Evolutionary conservation across 2,888 invertebrate genomes (phyloP).

Genomic region (Pandemis corylana): DNA sequence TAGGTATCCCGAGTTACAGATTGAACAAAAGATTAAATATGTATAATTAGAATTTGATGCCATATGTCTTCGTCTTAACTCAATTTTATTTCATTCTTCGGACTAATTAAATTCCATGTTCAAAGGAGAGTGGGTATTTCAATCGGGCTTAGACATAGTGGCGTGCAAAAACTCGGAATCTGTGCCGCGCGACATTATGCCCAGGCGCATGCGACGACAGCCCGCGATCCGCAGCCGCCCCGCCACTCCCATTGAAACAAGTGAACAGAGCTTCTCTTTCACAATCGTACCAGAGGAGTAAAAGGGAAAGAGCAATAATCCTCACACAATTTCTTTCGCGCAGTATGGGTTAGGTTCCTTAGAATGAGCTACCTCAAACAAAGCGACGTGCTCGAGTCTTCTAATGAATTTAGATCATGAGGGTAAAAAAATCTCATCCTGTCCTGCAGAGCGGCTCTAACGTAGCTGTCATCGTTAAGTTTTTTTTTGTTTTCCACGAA

Average conservation of each 20-base stretch:
- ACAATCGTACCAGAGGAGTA: not conserved
- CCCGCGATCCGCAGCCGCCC: conserved; percentile 42
- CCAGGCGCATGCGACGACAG: conserved; percentile 57
- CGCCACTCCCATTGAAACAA: not conserved
- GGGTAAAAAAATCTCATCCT: conserved; percentile 62
- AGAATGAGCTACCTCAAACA: conserved; percentile 23
- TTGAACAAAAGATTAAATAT: conserved; percentile 34
- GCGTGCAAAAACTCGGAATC: conserved; percentile 76
- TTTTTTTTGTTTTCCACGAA: conserved; percentile 20
- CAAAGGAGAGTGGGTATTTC: conserved; percentile 73
- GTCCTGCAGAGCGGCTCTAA: conserved; percentile 30
- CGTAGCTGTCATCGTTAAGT: conserved; percentile 36
- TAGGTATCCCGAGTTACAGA: conserved; percentile 38
- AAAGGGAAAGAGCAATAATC: conserved; percentile 13
- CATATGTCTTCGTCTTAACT: conserved; percentile 40
- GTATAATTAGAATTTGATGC: conserved; percentile 35
- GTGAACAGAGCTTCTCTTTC: conserved; percentile 40
- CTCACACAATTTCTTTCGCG: not conserved
- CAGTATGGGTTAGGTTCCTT: not conserved
- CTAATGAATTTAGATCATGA: conserved; percentile 78
- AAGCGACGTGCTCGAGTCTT: conserved; percentile 60
- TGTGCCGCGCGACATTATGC: conserved; percentile 60
- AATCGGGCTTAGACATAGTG: conserved; percentile 76
- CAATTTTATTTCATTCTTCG: conserved; percentile 57
- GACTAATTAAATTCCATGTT: conserved; percentile 66